phyloP scores from a whole-genome alignment of 2,113 vertebrate species.

The Halichoerus grypus region DNA sequence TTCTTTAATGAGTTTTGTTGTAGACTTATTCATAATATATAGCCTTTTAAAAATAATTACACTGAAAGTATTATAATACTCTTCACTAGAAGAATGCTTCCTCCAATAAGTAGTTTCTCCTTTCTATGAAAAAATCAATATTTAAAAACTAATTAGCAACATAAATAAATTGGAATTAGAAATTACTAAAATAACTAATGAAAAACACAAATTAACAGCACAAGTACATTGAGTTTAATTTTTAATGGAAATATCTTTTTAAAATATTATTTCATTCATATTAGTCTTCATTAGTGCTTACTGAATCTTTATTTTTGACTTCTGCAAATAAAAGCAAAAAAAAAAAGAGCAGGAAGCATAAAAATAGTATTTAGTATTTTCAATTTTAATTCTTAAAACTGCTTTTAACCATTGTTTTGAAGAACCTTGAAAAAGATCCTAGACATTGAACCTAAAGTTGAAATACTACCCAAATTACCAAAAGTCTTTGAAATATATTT shows the following conservation, averaged over 20 bases:
- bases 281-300: not conserved
- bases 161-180: slow-evolving; percentile 3
- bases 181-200: not conserved
- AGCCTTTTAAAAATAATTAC: slow-evolving; percentile 24
- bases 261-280: slow-evolving; percentile 17
- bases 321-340: slow-evolving; percentile 15
- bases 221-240: not conserved
- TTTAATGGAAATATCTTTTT: not conserved
- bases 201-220: not conserved
- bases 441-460: not conserved
- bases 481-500: slow-evolving; percentile 78
- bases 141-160: slow-evolving; percentile 50
- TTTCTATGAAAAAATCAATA: slow-evolving; percentile 38
- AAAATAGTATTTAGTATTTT: not conserved
- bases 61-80: slow-evolving; percentile 21
- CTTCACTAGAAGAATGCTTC: slow-evolving; percentile 36
- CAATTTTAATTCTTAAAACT: slow-evolving; percentile 37
- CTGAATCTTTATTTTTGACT: not conserved
- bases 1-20: slow-evolving; percentile 15
- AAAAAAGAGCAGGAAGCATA: not conserved
- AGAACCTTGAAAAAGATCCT: slow-evolving; percentile 27
- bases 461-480: slow-evolving; percentile 60
- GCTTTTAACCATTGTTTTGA: not conserved
- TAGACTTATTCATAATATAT: not conserved
- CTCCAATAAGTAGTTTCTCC: not conserved